Base-by-base conservation (phyloP, 35 echinoderm and acorn worm genomes). In the Apostichopus californicus region DNA sequence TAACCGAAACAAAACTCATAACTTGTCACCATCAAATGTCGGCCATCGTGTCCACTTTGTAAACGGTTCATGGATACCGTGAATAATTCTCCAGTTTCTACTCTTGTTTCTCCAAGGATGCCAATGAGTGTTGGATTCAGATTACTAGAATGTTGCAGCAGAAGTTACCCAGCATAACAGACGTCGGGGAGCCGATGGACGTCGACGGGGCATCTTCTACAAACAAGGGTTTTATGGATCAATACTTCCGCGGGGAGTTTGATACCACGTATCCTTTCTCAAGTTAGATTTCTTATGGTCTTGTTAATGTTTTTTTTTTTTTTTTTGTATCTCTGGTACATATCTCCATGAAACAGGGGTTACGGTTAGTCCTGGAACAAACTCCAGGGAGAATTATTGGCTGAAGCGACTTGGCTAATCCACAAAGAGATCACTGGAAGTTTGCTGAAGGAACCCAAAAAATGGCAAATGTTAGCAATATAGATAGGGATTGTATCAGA, bases 41-140 rank as follows among this genome's bases (percentile, higher is more conserved):
- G 26, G 26, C 34, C 34, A 46, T 46, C 34, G 3, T 46, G 34
- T 46, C 1, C 2, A 46, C 2, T 2, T 46, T 46, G 34, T 46
- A 46, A 46, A 46, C 34, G 3, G 34, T 46, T 46, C 34, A 46
- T 46, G 34, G 34, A 46, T 68, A 68, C 2, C 17, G 2, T 68
- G 18, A 68, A 11, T 68, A 0, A 18, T 12, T 66, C 20, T 71
- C 8, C 4, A 72, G 18, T 89, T 68, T 87, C 46, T 87, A 8
- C 28, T 66, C 72, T 13, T 79, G 15, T 72, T 13, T 53, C 8
- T 81, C 34, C 34, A 3, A 98, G 97, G 97, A 99, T 93, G 97
- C 97, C 77, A 99, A 99, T 93, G 97, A 99, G 92, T 99, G 95
- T 66, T 99, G 97, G 97, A 87, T 96, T 10, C 97, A 99, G 71